Percentiles rank a stretch among this genome's conserved stretches.
phyloP scores from a whole-genome alignment of 2,888 invertebrate genomes.

The Synergus gifuensis region DNA sequence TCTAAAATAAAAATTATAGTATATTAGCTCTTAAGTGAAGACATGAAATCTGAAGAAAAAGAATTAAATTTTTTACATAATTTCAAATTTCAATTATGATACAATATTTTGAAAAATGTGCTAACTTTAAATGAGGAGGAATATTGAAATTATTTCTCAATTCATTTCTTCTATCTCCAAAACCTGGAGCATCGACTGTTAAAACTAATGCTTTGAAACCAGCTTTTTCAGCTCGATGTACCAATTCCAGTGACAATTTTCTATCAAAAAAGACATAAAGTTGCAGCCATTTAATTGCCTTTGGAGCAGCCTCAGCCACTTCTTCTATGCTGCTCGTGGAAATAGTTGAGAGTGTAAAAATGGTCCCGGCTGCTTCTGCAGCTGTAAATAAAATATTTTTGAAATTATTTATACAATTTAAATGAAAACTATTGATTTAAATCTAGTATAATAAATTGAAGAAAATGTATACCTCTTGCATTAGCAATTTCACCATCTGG shows the following conservation, averaged over 20 bases:
- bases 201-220: constrained; percentile 93
- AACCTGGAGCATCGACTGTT: constrained; percentile 93
- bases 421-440: not conserved
- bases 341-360: constrained; percentile 92
- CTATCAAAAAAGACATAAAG: constrained; percentile 93
- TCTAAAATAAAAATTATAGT: constrained; percentile 22
- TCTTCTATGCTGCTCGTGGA: constrained; percentile 94
- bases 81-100: not conserved
- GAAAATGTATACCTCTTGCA: constrained; percentile 82
- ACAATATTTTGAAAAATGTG: not conserved
- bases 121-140: constrained; percentile 87
- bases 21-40: no score
- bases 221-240: constrained; percentile 87
- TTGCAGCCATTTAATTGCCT: constrained; percentile 92
- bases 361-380: constrained; percentile 86
- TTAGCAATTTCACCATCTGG: constrained; percentile 92
- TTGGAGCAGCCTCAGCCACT: constrained; percentile 87
- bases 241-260: constrained; percentile 84
- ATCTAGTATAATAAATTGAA: not conserved
- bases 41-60: not conserved
- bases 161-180: constrained; percentile 91
- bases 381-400: constrained; percentile 79
- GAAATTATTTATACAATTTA: not conserved
- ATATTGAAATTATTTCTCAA: constrained; percentile 90
- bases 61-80: not conserved